Percentiles rank a stretch among this genome's conserved stretches.
phyloP scores from a whole-genome alignment of 2,888 invertebrate genomes.

The Limenitis camilla region DNA sequence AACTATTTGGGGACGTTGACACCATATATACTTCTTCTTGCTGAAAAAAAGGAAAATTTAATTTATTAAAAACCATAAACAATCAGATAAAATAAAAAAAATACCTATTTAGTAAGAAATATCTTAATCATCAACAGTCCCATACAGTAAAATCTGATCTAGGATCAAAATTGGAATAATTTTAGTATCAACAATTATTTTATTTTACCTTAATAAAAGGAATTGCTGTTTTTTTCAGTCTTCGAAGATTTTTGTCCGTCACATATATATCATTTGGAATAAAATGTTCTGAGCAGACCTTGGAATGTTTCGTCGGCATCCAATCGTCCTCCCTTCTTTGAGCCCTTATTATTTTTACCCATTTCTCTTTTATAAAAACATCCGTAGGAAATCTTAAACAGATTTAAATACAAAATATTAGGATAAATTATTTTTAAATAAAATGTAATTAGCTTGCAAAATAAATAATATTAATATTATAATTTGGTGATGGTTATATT shows the following conservation, averaged over 20 bases:
- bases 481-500: background rate
- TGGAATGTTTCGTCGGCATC: slow-evolving; percentile 19
- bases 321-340: slow-evolving; percentile 22
- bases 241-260: slow-evolving; percentile 15
- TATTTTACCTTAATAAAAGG: slow-evolving; percentile 4
- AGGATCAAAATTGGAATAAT: background rate
- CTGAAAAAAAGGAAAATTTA: too few relatives aligned
- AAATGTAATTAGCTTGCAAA: background rate
- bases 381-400: background rate
- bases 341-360: slow-evolving; percentile 1
- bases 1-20: slow-evolving; percentile 1
- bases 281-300: slow-evolving; percentile 22
- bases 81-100: too few relatives aligned
- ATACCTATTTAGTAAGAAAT: too few relatives aligned
- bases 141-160: background rate
- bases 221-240: slow-evolving; percentile 19
- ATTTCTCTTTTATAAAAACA: background rate
- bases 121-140: background rate
- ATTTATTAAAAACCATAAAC: too few relatives aligned
- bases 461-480: background rate
- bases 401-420: background rate
- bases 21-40: background rate
- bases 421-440: background rate
- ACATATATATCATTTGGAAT: slow-evolving; percentile 13
- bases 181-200: background rate